Evolutionary conservation across 2,888 invertebrate genomes (phyloP).

Genomic region (Trissoscelio sp.): DNA sequence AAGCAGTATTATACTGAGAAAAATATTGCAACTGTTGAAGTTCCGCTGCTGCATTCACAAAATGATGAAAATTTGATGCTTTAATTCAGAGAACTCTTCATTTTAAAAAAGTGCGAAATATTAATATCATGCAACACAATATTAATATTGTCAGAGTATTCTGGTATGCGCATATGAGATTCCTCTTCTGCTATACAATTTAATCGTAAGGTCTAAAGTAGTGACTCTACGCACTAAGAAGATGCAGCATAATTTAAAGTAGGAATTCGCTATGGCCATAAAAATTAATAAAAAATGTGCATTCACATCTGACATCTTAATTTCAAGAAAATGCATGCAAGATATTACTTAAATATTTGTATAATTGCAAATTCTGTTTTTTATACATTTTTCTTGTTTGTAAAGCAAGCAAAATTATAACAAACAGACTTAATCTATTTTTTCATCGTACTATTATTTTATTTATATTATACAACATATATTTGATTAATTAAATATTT

Average conservation of each 20-base stretch:
- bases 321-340: constrained; percentile 21
- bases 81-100: constrained; percentile 9
- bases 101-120: constrained; percentile 12
- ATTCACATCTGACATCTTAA: constrained; percentile 12
- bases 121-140: constrained; percentile 72
- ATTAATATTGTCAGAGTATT: constrained; percentile 72
- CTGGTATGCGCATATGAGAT: constrained; percentile 74
- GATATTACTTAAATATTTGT: no score
- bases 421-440: no score
- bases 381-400: no score
- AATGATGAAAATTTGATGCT: constrained; percentile 3
- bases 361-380: no score
- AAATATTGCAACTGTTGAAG: no score
- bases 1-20: no score
- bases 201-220: constrained; percentile 74
- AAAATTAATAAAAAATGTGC: constrained; percentile 44
- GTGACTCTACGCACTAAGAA: constrained; percentile 67
- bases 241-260: constrained; percentile 69
- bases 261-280: constrained; percentile 64
- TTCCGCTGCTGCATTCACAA: no score
- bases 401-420: no score
- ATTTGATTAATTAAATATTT: no score
- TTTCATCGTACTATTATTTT: no score
- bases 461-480: no score
- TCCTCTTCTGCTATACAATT: constrained; percentile 49